Conservation (phyloP, 2,797 vertebrate genomes). For the Apogon talboti region DNA sequence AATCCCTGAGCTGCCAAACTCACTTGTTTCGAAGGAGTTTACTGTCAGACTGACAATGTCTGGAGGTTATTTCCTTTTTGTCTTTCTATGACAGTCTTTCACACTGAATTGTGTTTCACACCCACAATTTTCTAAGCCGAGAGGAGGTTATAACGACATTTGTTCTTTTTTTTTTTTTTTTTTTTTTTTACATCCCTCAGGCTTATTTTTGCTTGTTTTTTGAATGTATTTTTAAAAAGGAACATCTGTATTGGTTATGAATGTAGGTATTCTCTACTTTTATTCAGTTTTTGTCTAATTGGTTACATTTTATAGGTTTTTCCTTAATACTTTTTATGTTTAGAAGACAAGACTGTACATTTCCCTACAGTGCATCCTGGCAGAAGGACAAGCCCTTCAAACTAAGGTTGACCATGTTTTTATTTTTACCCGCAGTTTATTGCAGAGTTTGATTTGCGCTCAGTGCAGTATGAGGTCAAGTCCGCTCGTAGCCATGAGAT, state of each 20-base stretch:
- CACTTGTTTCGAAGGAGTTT: constrained; percentile 3
- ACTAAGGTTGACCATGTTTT: not conserved
- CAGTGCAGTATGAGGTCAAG: constrained; percentile 86
- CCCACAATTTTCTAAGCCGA: not conserved
- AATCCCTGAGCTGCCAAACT: constrained; percentile 22
- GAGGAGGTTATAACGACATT: no score
- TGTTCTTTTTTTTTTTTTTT: no score
- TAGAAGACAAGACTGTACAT: not conserved
- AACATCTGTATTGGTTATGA: no score
- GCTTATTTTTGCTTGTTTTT: not conserved
- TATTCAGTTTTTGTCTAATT: no score
- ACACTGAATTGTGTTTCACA: not conserved
- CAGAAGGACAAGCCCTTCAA: not conserved
- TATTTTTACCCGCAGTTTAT: constrained; percentile 76
- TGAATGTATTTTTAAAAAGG: not conserved
- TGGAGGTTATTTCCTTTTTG: constrained; percentile 1
- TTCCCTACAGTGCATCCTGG: not conserved
- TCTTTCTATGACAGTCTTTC: not conserved
- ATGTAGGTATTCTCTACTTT: no score
- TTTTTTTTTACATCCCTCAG: not conserved
- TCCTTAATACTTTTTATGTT: not conserved
- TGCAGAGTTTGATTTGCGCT: constrained; percentile 87
- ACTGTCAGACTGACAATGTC: constrained; percentile 6
- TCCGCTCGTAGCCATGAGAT: constrained; percentile 88
- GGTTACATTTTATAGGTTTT: not conserved